A percentile compares a stretch with the other conserved stretches of the same genome.
Conservation (phyloP, 2,113 vertebrate genomes). For the Plotosus lineatus region DNA sequence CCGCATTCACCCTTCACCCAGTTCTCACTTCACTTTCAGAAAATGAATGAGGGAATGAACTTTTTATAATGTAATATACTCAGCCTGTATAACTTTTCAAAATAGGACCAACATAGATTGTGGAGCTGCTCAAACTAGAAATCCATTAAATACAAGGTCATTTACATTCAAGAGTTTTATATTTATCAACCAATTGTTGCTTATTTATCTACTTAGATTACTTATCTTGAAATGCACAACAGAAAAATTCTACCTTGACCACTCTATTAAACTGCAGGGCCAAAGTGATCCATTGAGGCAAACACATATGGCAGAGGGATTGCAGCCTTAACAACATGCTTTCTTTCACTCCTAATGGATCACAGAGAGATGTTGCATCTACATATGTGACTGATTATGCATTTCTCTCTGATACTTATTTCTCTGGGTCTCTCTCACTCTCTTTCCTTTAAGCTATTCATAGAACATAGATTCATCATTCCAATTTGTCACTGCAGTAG, state of each 20-base stretch:
- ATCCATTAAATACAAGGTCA: slow-evolving; percentile 43
- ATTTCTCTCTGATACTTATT: slow-evolving; percentile 75
- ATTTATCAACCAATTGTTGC: slow-evolving; percentile 66
- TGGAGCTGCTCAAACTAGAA: slow-evolving; percentile 39
- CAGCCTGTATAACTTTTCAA: not conserved
- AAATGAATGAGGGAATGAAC: too few relatives aligned
- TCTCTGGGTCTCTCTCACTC: slow-evolving; percentile 55
- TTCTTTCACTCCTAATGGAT: slow-evolving; percentile 87
- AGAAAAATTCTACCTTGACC: slow-evolving; percentile 83
- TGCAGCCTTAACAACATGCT: slow-evolving; percentile 75
- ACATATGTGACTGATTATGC: slow-evolving; percentile 99
- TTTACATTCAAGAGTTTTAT: slow-evolving; percentile 56
- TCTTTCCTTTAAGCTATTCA: slow-evolving; percentile 86
- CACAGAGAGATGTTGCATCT: slow-evolving; percentile 87
- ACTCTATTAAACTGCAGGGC: slow-evolving; percentile 84
- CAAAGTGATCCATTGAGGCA: slow-evolving; percentile 88
- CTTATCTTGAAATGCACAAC: slow-evolving; percentile 70
- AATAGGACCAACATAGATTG: slow-evolving; percentile 9
- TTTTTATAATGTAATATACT: not conserved
- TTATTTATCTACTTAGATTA: slow-evolving; percentile 68
- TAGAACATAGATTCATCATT: slow-evolving; percentile 99
- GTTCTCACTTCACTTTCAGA: too few relatives aligned
- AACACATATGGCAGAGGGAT: slow-evolving; percentile 67
- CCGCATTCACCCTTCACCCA: too few relatives aligned
- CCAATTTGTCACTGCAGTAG: slow-evolving; percentile 99